Evolutionary conservation across 2,113 vertebrate species (phyloP), one percentile per base, ranked within the genome.

Genomic region (Erinaceus europaeus): DNA sequence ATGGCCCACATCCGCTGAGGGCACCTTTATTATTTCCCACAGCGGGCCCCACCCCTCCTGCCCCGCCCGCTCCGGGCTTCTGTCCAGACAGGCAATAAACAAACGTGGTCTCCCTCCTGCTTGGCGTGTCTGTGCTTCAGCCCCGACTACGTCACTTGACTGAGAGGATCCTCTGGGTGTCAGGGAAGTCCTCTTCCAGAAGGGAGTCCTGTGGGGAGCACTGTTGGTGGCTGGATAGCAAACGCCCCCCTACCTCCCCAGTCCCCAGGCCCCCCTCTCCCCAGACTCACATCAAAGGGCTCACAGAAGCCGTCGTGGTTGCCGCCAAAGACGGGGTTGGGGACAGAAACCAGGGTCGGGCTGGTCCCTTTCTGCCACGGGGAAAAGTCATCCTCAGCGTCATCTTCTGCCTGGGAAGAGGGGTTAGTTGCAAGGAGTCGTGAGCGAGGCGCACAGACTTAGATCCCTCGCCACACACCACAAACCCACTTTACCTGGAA

Each of bases 311-410:
- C 94, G 25, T 92, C 97, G 4, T 95, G 97, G 72, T 97, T 97
- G 32, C 93, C 97, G 32, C 93, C 97, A 94, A 98, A 99, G 79
- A 98, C 95, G 6, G 98, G 98, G 92, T 99, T 99, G 4, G 98
- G 98, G 75, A 98, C 97, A 17, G 98, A 98, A 38, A 99, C 97
- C 74, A 98, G 90, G 3, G 97, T 94, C 2, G 98, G 97, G 57
- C 95, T 98, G n/a, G 38, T 91, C 23, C 94, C 94, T 69, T 36
- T 95, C 81, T 93, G 95, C 94, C 95, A 96, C 1, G 27, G 94
- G 14, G 52, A 92, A 74, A 86, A 84, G 91, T 74, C 97, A 2
- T 98, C 97, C 4, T 97, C 97, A 3, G 94, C 94, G 1, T 97
- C 97, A 12, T 98, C 93, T 29, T 97, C 97, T 4, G 88, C 93